These are phyloP conservation scores for Armadillidium nasatum DNA, from an alignment of 1,140 invertebrate species.

Conservation along the genomic window DNA sequence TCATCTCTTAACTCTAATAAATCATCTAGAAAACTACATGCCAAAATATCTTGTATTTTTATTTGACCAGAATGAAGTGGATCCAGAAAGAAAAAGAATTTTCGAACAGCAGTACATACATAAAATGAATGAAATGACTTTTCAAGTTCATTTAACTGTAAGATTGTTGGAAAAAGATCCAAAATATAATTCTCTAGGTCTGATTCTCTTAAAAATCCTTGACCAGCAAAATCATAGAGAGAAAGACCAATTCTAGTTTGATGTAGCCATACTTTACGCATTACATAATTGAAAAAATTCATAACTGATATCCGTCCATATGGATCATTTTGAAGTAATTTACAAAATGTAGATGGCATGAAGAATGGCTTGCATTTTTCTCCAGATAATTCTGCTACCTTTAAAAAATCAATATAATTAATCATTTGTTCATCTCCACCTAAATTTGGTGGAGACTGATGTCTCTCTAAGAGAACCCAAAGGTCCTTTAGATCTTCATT, in stretches of 20 bases:
- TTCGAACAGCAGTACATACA: constrained; percentile 88
- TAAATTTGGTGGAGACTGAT: constrained; percentile 63
- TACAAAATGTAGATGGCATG: constrained; percentile 76
- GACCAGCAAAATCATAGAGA: constrained; percentile 85
- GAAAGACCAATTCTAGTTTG: constrained; percentile 89
- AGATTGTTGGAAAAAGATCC: constrained; percentile 84
- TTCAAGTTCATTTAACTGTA: constrained; percentile 81
- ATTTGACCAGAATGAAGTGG: constrained; percentile 79
- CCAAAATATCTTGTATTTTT: constrained; percentile 83
- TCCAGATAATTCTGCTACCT: constrained; percentile 62
- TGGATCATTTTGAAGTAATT: constrained; percentile 74
- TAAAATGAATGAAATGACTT: constrained; percentile 94
- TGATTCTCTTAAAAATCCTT: constrained; percentile 80
- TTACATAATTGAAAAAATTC: constrained; percentile 89
- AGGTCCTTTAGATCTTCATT: constrained; percentile 80
- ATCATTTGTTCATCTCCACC: constrained; percentile 74
- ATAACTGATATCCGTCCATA: constrained; percentile 74
- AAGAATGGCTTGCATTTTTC: constrained; percentile 72
- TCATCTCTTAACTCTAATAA: constrained; percentile 82
- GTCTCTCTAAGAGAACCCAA: constrained; percentile 74
- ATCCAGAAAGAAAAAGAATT: constrained; percentile 94
- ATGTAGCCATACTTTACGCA: constrained; percentile 89
- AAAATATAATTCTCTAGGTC: constrained; percentile 93
- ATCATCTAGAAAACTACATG: constrained; percentile 87
- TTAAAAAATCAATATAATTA: constrained; percentile 76